Conservation (phyloP, 2,113 vertebrate genomes). For the Aplodontia rufa region DNA sequence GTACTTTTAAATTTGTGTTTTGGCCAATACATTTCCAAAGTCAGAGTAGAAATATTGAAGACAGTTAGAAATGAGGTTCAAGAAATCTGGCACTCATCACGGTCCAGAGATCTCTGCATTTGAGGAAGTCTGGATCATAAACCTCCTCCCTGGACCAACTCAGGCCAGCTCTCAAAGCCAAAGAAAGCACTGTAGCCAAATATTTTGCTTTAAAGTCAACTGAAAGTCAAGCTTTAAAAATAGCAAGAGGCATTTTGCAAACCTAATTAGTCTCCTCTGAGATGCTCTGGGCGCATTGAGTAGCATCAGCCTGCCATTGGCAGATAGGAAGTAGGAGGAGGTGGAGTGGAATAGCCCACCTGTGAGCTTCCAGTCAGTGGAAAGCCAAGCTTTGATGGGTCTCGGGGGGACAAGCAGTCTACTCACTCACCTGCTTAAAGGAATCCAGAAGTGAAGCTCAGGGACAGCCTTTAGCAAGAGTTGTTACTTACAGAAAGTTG, state of each 20-base stretch:
- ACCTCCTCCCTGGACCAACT: background rate
- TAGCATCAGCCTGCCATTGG: background rate
- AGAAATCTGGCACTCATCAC: background rate
- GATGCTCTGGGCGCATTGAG: background rate
- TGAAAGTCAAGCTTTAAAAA: conserved; percentile 64
- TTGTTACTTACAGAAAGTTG: background rate
- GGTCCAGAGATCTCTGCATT: background rate
- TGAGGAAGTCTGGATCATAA: background rate
- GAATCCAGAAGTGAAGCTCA: background rate
- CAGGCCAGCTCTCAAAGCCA: background rate
- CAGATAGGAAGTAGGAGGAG: background rate
- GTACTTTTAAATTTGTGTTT: conserved; percentile 5
- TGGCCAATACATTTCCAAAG: background rate
- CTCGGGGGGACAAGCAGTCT: background rate
- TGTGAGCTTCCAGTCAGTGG: background rate
- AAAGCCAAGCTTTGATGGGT: background rate
- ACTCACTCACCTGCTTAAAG: background rate
- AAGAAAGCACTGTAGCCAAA: conserved; percentile 31
- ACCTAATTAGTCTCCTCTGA: conserved; percentile 32
- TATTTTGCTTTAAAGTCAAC: conserved; percentile 61
- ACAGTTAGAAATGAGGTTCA: background rate
- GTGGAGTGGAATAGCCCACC: background rate
- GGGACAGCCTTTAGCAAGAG: background rate
- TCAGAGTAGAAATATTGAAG: background rate
- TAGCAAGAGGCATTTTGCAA: conserved; percentile 48